Percentiles rank a stretch among this genome's conserved stretches.
Conservation (phyloP, 2,797 vertebrate genomes). For the Pteropus rufus region DNA sequence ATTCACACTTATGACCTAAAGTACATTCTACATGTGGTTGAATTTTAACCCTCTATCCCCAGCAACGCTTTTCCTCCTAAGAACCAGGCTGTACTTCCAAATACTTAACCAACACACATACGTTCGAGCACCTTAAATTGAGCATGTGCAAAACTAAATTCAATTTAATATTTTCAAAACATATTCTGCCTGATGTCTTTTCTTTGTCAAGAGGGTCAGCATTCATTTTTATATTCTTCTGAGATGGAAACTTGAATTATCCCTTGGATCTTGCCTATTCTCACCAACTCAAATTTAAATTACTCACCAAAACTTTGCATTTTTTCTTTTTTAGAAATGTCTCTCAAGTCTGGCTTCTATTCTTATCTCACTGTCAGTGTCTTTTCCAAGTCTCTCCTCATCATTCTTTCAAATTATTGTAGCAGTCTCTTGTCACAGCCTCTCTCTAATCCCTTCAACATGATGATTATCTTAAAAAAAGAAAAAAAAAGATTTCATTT, state of each 20-base stretch:
- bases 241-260: neutral
- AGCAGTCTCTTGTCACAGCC: neutral
- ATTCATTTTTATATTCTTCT: neutral
- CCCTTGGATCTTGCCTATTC: neutral
- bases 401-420: neutral
- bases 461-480: neutral
- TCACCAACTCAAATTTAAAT: neutral
- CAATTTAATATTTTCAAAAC: neutral
- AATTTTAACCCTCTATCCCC: neutral
- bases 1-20: neutral
- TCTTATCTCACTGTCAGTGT: neutral
- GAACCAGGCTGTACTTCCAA: neutral
- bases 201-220: neutral
- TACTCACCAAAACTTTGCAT: neutral
- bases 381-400: neutral
- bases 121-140: neutral
- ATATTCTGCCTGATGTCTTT: neutral
- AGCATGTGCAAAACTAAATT: neutral
- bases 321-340: neutral
- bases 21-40: neutral
- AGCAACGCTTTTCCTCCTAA: neutral
- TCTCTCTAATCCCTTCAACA: neutral
- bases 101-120: neutral
- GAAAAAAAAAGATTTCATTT: neutral
- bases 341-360: neutral